Base-by-base conservation (phyloP, 2,113 vertebrate species). In the Ursus arctos region DNA sequence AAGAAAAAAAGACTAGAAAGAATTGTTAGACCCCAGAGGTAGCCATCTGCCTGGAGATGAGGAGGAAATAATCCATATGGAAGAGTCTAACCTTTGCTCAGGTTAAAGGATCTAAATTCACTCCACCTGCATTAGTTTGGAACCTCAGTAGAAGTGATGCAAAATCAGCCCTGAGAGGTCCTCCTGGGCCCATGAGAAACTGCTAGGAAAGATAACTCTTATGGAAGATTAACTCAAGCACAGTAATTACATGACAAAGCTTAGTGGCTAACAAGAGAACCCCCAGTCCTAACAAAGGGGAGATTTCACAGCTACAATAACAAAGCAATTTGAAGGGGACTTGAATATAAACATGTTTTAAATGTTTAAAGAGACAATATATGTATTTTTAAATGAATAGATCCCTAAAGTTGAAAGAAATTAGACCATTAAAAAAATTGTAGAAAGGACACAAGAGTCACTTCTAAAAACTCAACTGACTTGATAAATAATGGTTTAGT, bases 291-390 rank as follows among this genome's bases (percentile, higher is more conserved):
- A 67, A 77, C 28, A 77, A 95, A 61, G 19, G 7, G 0, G 33
- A 96, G 51, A 91, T 49, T 77, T 86, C 74, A 77, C 8, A 19
- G n/a, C 19, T 83, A 9, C 24, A 21, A 51, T 24, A 81, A 88
- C 6, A 69, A 40, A 61, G 31, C 6, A 61, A 80, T 74, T 31
- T 71, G 55, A 86, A 79, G 40, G 16, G 26, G 28, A 77, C 36
- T 72, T 95, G 36, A n/a, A 74, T 61, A 83, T 47, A 89, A 86
- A 90, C 53, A 83, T 81, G 16, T 53, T 85, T 53, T 47, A 94
- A 71, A 76, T 88, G 14, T n/a, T 88, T 71, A 80, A 79, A 86
- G 43, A 94, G 16, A 81, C 24, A 84, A n/a, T 79, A 36, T 55
- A 31, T 36, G 1, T 65, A 51, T 47, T 74, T 92, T 96, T 69